Conservation (phyloP, 2,888 invertebrate species). For the Cephus runcator region DNA sequence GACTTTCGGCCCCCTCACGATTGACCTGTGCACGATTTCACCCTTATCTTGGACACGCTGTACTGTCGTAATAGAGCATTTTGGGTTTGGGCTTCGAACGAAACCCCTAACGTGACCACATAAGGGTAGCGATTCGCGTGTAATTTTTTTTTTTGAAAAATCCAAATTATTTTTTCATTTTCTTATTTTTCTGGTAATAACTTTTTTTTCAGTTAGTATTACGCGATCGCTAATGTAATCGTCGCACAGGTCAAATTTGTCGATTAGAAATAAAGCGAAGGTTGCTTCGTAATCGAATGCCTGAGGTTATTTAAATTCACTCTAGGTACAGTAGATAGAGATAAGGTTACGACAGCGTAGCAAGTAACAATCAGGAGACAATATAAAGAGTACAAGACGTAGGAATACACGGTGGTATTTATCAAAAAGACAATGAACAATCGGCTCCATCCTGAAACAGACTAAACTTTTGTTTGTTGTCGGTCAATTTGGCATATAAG, state of each 20-base stretch:
- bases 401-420: conserved; percentile 32
- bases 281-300: background rate
- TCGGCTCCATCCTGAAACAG: conserved; percentile 63
- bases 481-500: background rate
- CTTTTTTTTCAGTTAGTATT: background rate
- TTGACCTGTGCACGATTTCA: background rate
- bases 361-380: conserved; percentile 57
- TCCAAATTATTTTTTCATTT: background rate
- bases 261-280: background rate
- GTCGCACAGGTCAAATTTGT: background rate
- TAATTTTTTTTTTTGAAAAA: background rate
- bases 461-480: conserved; percentile 46
- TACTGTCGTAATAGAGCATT: background rate
- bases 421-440: conserved; percentile 36
- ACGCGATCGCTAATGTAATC: background rate
- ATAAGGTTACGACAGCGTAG: conserved; percentile 53
- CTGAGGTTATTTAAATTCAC: background rate
- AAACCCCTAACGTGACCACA: background rate
- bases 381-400: conserved; percentile 49
- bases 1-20: background rate
- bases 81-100: background rate
- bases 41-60: background rate
- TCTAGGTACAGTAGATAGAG: conserved; percentile 36
- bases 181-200: background rate
- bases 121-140: background rate